Evolutionary conservation across 2,888 invertebrate species (phyloP), one percentile per base, ranked within the genome.

Genomic region (Scelioninae gen. 1): DNA sequence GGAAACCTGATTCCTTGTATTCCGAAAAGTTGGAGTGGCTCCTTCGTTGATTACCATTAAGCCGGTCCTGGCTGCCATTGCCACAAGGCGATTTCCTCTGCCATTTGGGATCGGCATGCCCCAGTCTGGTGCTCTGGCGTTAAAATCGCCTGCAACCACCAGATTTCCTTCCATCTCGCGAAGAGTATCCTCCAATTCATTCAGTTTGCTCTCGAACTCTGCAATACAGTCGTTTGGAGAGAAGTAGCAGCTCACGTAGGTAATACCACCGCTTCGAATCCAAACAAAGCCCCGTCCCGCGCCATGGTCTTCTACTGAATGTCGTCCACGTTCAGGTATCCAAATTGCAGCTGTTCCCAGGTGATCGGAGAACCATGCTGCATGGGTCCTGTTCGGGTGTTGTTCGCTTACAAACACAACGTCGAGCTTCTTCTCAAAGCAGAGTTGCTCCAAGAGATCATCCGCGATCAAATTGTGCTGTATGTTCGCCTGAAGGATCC

Each of bases 211-310:
- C 0, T 34, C 34, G 34, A 34, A 34, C 5, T 34, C 34, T 7
- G 86, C 84, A 8, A 71, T 65, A 23, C 58, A 77, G 45, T 78
- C 84, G 71, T 81, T 85, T 0, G 79, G 82, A 6, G 78, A 74
- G 16, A 86, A 53, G 62, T 84, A 83, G 56, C 62, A 71, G 23
- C 83, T 79, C 13, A 83, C 62, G 13, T 51, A 77, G 9, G 53
- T 68, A 15, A 74, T 9, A 13, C 23, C 15, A n/a, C 49, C 55
- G 16, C 53, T 49, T 13, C 31, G 40, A 0, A 76, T 74, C 78
- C 78, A 84, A 5, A 83, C 79, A 34, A 56, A 84, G 7, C 76
- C 81, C 4, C 5, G 9, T 16, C 49, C 49, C 9, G 9, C 5
- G 5, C 49, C 49, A 8, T 49, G 49, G 9, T 49, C 10, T 16